Evolutionary conservation across 2,797 vertebrate genomes (phyloP).

Genomic region (Syndactyla subalaris): DNA sequence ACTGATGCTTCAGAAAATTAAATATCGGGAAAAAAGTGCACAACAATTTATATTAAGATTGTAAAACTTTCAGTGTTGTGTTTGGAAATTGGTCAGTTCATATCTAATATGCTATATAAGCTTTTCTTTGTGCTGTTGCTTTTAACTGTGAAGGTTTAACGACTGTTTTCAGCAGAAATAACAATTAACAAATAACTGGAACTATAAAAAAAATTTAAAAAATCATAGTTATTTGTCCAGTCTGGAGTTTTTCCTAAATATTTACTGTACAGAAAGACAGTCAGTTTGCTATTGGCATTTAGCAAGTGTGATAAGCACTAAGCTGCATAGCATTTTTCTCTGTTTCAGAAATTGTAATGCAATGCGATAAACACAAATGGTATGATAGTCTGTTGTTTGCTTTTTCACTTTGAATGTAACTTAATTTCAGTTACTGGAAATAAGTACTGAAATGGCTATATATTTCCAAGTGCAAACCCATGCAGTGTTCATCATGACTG

Average conservation of each 20-base stretch:
- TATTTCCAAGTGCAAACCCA: neutral
- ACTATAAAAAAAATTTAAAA: neutral
- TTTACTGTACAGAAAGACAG: neutral
- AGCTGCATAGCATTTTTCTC: neutral
- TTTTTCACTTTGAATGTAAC: neutral
- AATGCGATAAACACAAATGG: neutral
- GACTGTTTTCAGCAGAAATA: neutral
- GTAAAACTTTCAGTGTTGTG: neutral
- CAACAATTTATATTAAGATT: neutral
- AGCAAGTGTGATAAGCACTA: neutral
- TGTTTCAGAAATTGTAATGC: neutral
- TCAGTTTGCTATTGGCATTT: neutral
- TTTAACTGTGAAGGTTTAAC: neutral
- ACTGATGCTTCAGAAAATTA: neutral
- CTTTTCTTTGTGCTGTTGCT: neutral
- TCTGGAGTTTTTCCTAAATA: neutral
- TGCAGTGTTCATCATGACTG: neutral
- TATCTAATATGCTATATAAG: neutral
- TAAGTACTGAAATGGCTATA: fast-evolving
- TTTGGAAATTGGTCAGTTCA: neutral
- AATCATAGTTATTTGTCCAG: neutral
- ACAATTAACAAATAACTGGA: neutral
- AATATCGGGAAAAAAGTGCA: neutral
- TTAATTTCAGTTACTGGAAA: neutral
- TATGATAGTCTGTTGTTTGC: neutral